These are phyloP conservation scores for Trimorus sp. DNA, from an alignment of 2,888 invertebrate species.

Conservation along the genomic window DNA sequence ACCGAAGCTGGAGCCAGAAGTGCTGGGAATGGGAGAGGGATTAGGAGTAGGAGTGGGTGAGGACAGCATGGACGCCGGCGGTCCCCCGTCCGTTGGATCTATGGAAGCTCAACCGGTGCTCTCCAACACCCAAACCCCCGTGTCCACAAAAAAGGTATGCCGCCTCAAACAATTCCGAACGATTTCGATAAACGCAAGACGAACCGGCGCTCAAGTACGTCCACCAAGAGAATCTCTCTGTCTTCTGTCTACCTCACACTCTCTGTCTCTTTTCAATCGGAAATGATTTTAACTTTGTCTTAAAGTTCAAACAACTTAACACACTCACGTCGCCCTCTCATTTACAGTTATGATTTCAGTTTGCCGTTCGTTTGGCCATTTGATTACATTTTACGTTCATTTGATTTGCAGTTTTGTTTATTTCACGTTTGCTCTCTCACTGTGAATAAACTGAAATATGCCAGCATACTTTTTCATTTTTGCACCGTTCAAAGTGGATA, in stretches of 20 bases:
- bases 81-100: slow-evolving; percentile 91
- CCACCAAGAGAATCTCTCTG: no score
- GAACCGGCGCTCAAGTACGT: slow-evolving; percentile 6
- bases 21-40: slow-evolving; percentile 80
- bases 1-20: slow-evolving; percentile 80
- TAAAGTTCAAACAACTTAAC: not conserved
- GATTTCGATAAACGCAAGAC: slow-evolving; percentile 3
- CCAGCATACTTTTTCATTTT: slow-evolving; percentile 77
- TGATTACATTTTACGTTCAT: slow-evolving; percentile 22
- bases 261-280: no score
- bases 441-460: slow-evolving; percentile 77
- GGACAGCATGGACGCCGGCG: slow-evolving; percentile 83
- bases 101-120: slow-evolving; percentile 81
- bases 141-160: slow-evolving; percentile 80
- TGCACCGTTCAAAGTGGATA: slow-evolving; percentile 71
- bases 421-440: slow-evolving; percentile 70
- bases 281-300: no score
- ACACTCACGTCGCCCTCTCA: slow-evolving; percentile 39
- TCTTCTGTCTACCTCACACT: no score
- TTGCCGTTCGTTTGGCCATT: slow-evolving; percentile 29
- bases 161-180: slow-evolving; percentile 44
- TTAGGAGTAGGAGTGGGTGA: slow-evolving; percentile 79
- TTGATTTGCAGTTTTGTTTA: slow-evolving; percentile 53
- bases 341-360: slow-evolving; percentile 43
- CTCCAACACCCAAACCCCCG: slow-evolving; percentile 80